Evolutionary conservation across 2,113 vertebrate genomes (phyloP).

Genomic region (Mellivora capensis): DNA sequence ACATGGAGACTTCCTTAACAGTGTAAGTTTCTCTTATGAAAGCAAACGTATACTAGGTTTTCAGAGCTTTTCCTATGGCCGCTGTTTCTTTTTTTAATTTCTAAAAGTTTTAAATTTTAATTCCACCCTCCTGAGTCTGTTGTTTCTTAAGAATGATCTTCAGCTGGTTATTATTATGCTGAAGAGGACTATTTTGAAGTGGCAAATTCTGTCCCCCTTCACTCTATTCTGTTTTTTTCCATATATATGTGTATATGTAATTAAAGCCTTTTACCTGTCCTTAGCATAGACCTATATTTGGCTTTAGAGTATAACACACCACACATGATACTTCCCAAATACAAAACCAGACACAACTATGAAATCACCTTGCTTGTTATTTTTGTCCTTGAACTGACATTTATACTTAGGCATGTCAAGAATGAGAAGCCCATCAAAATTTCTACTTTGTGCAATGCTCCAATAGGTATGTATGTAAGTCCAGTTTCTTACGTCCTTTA

Average conservation of each 20-base stretch:
- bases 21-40: neutral
- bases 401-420: neutral
- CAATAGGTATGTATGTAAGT: neutral
- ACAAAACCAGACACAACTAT: neutral
- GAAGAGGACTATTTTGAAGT: neutral
- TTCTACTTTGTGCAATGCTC: neutral
- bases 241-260: neutral
- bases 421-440: constrained; percentile 16
- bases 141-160: neutral
- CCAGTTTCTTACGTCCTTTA: neutral
- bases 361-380: neutral
- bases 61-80: neutral
- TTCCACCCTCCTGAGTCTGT: neutral
- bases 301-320: neutral
- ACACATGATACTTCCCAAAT: neutral
- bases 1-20: neutral
- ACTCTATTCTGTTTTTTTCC: neutral
- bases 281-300: neutral
- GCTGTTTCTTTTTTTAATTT: neutral
- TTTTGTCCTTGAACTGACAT: neutral
- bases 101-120: neutral
- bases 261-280: neutral
- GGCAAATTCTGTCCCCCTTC: neutral
- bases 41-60: neutral
- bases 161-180: neutral